phyloP scores from a whole-genome alignment of 2,113 vertebrate species.

The Herpailurus yagouaroundi region DNA sequence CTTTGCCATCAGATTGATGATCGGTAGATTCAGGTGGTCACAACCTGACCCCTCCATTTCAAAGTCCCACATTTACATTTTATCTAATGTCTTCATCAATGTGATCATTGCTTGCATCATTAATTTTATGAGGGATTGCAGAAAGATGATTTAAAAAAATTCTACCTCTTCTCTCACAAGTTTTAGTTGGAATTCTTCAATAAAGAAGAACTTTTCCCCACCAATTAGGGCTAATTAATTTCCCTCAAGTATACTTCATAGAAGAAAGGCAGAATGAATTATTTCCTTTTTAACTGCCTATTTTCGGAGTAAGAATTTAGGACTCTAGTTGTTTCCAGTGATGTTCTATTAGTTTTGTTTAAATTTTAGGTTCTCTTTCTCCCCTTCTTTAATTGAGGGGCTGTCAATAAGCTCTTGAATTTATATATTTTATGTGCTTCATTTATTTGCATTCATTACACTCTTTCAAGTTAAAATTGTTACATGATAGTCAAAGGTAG shows the following conservation, averaged over 20 bases:
- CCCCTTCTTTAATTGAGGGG: not conserved
- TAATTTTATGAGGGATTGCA: not conserved
- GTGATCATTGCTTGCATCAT: not conserved
- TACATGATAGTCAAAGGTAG: not conserved
- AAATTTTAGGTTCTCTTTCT: not conserved
- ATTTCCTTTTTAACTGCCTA: slow-evolving; percentile 11
- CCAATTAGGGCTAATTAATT: slow-evolving; percentile 45
- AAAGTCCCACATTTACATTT: not conserved
- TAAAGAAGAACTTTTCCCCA: not conserved
- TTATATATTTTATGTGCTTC: not conserved
- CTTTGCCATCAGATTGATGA: not conserved
- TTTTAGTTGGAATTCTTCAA: slow-evolving; percentile 23
- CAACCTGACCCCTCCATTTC: not conserved
- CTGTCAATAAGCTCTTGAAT: not conserved
- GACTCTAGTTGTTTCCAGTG: not conserved
- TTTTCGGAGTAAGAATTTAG: slow-evolving; percentile 26
- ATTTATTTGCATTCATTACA: not conserved
- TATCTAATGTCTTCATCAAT: not conserved
- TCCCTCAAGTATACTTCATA: not conserved
- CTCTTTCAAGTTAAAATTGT: slow-evolving; percentile 1
- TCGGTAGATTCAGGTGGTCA: not conserved
- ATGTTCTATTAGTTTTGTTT: slow-evolving; percentile 1
- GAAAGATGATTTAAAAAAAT: not conserved
- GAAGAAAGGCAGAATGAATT: slow-evolving; percentile 32
- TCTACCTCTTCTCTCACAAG: not conserved